Evolutionary conservation across 2,888 invertebrate species (phyloP), one percentile per base, ranked within the genome.

Genomic region (Pollenia angustigena): DNA sequence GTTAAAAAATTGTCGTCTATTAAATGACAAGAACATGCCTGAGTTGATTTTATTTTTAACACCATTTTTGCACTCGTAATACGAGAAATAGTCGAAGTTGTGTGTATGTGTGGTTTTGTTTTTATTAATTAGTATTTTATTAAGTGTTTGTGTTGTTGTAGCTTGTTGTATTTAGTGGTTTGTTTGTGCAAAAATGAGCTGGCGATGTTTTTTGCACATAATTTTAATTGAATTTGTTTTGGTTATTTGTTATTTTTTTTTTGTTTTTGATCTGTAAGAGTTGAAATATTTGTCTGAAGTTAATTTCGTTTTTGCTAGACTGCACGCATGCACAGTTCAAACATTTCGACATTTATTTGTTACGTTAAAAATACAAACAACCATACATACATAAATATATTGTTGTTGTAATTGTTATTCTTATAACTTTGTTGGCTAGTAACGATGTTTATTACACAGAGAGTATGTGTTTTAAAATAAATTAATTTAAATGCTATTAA

Each of bases 401-500:
- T 50, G 56, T 16, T 18, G 52, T 82, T 52, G 40, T 1, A n/a
- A 7, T 56, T 54, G n/a, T 16, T 18, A 62, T 62, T 66, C 11
- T 32, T 40, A 71, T 54, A 12, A 16, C 14, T 48, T 23, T 8
- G 8, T 48, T 44, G 18, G 12, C 1, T 78, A 32, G 32, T 32
- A 32, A 32, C 32, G 32, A 23, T 62, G n/a, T 75, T 14, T 69
- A 32, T 32, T 32, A 32, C 32, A 6, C 32, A 6, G 69, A 40
- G 66, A 40, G 50, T 48, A 60, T 40, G 78, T 50, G 18, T 74
- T 66, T 72, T 72, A 60, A 64, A 50, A 58, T 69, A 52, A 76
- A 75, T 66, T 74, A 66, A 58, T 74, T 74, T 68, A 81, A 81
- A 50, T 86, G 72, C 74, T 68, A 62, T 72, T 87, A 85, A 87